Base-by-base conservation (phyloP, 2,888 invertebrate species). In the Iphiclides podalirius region DNA sequence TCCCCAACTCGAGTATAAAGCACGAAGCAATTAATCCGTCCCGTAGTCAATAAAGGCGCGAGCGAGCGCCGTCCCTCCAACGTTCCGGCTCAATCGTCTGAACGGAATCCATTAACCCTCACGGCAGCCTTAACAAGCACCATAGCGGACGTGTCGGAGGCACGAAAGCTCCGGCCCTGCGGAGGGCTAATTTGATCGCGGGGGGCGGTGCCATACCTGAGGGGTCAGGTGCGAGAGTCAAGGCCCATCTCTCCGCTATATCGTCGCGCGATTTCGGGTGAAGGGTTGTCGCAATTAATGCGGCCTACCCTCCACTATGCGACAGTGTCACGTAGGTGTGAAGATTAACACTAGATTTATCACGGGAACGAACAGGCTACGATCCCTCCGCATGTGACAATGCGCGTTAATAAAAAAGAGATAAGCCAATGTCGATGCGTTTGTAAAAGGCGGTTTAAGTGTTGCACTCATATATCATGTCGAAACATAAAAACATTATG, bases 141-240 rank as follows among this genome's bases (percentile, higher is more conserved):
- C 35, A 35, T 17, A 23, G 28, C 37, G n/a, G n/a, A n/a, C n/a
- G n/a, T n/a, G n/a, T n/a, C n/a, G n/a, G 35, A 35, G 35, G 35
- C 17, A 43, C 12, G 28, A 45, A 16, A 9, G 28, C 15, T 7
- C n/a, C 33, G 23, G 33, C 42, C 38, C 38, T 34, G 26, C 31
- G 38, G 49, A 43, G 38, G 43, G 49, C 49, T 43, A 49, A 49
- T 49, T 43, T 26, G 28, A 9, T 3, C 7, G 33, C 8, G 39
- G 20, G 46, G 16, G 7, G 14, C n/a, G n/a, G n/a, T n/a, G n/a
- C n/a, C n/a, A n/a, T n/a, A 38, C 36, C 20, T 15, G 42, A 20
- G 38, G 43, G 49, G 17, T 43, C 43, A 43, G 49, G 43, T 49
- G 48, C 17, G n/a, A n/a, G 47, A 26, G n/a, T n/a, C n/a, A n/a